Evolutionary conservation across 2,888 invertebrate genomes (phyloP).

Genomic region (Dendrolimus pini): DNA sequence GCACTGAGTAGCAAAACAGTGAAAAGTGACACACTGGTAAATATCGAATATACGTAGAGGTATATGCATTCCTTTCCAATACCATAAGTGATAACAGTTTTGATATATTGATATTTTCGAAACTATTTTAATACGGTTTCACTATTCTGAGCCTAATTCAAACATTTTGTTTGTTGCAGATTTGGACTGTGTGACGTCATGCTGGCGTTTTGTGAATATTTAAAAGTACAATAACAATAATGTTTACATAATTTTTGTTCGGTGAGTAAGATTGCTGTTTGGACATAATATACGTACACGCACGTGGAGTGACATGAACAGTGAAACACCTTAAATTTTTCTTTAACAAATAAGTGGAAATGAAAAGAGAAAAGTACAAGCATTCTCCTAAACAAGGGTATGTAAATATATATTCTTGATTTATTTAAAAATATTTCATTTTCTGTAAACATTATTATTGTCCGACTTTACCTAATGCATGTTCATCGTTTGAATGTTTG

Average conservation of each 20-base stretch:
- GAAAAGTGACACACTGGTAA: no score
- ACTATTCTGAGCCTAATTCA: no score
- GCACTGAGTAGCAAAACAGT: no score
- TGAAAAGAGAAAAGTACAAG: constrained; percentile 76
- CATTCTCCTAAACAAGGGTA: constrained; percentile 45
- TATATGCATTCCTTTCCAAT: no score
- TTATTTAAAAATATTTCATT: neutral
- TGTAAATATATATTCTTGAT: constrained; percentile 18
- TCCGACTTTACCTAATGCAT: no score
- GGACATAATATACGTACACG: constrained; percentile 16
- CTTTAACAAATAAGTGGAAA: constrained; percentile 52
- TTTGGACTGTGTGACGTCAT: constrained; percentile 20
- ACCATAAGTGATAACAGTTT: no score
- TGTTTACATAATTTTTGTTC: constrained; percentile 34
- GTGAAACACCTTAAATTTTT: constrained; percentile 34
- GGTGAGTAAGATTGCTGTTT: constrained; percentile 9
- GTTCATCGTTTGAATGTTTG: no score
- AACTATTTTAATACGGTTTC: no score
- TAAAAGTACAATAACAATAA: constrained; percentile 1
- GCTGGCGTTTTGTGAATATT: constrained; percentile 23
- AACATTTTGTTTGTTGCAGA: constrained; percentile 35
- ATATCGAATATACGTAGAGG: no score
- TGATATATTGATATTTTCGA: no score
- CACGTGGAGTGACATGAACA: constrained; percentile 49
- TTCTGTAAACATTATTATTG: no score